Base-by-base conservation (phyloP, 2,797 vertebrate species). In the Atherinosoma microstoma region DNA sequence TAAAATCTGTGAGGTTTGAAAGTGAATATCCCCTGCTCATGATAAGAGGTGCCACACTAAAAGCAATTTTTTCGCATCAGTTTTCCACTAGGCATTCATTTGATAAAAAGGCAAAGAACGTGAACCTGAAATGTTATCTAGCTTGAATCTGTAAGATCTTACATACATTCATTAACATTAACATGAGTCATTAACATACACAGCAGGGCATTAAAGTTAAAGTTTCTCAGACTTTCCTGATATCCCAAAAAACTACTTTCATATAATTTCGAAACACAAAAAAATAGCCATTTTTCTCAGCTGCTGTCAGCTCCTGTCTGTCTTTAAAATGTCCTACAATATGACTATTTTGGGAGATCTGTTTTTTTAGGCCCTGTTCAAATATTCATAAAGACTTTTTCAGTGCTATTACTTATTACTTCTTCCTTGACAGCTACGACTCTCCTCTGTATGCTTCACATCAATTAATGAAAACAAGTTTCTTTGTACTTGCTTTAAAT, bases 241-340 rank as follows among this genome's bases (percentile, higher is more conserved):
- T 72, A 65, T 76, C 80, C 70, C 67, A 85, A 79, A 91, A 86
- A 91, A 75, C 67, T 54, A 82, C 70, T 82, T 84, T 42, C 69
- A 70, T 82, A 86, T 82, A 86, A 88, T 85, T 76, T 56, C 12
- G 58, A 87, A 79, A 86, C 67, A 58, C 65, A 27, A 69, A 57
- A 22, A 6, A 4, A 16, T 11, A 42, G 18, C 5, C 1, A 18
- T 16, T 45, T 45, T 45, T 27, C 4, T 54, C 12, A 27, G 24
- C 51, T 27, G 22, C 12, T 15, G 24, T 45, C 69, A 67, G 65
- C 67, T 73, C 45, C 71, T 45, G 65, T 67, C 67, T 76, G 68
- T 66, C 78, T 84, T 76, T 75, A 83, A 88, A 84, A 84, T 80
- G 66, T 79, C 80, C 58, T 49, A 49, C 34, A n/a, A 64, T 76